phyloP scores from a whole-genome alignment of 2,113 vertebrate genomes.

The Stegastes partitus region DNA sequence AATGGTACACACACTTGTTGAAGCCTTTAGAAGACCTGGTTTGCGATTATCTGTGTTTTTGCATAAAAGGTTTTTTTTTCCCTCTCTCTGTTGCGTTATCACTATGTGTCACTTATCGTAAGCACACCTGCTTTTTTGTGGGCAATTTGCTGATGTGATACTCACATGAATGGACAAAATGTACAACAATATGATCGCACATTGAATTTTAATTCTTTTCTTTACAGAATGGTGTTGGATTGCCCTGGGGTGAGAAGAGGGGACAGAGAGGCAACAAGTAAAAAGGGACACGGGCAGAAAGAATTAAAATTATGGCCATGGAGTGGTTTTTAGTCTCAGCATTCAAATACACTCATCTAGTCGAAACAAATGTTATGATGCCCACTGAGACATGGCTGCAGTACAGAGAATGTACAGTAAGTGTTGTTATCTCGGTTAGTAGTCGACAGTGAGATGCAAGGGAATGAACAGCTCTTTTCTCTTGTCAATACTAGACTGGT shows the following conservation, averaged over 20 bases:
- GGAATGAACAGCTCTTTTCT: slow-evolving; percentile 80
- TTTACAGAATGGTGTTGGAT: slow-evolving; percentile 46
- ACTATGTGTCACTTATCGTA: not conserved
- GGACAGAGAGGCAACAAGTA: slow-evolving; percentile 54
- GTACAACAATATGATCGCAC: slow-evolving; percentile 66
- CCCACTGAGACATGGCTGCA: slow-evolving; percentile 62
- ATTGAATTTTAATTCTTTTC: slow-evolving; percentile 75
- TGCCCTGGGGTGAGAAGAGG: slow-evolving; percentile 46
- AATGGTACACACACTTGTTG: slow-evolving; percentile 84
- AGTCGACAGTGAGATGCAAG: slow-evolving; percentile 74
- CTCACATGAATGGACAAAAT: slow-evolving; percentile 72
- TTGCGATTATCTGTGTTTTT: not conserved
- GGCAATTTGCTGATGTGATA: slow-evolving; percentile 51
- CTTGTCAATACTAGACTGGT: not conserved
- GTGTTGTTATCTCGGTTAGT: slow-evolving; percentile 69
- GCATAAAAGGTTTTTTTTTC: not conserved
- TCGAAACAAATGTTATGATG: slow-evolving; percentile 69
- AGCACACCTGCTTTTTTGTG: slow-evolving; percentile 33
- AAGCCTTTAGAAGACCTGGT: slow-evolving; percentile 37
- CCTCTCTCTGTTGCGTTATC: not conserved
- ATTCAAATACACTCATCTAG: slow-evolving; percentile 63
- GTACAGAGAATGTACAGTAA: slow-evolving; percentile 54
- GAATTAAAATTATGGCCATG: slow-evolving; percentile 73
- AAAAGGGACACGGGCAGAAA: slow-evolving; percentile 61
- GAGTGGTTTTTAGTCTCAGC: slow-evolving; percentile 63